These are phyloP conservation scores for Crocallis elinguaria DNA, from an alignment of 2,888 invertebrate genomes.

Conservation along the genomic window DNA sequence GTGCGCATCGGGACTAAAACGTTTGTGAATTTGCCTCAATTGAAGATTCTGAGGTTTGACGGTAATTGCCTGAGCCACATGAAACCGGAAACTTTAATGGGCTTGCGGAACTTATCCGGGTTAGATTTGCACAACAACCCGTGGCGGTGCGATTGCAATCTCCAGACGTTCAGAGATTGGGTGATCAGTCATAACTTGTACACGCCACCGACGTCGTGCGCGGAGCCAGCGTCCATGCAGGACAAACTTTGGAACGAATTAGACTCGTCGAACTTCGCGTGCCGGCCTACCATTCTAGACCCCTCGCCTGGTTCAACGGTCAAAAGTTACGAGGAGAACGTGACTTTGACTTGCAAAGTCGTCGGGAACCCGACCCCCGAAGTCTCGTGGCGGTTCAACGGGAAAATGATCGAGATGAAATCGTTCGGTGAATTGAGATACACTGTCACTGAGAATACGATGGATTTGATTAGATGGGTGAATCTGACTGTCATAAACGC, in stretches of 20 bases:
- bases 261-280: conserved; percentile 91
- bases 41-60: conserved; percentile 89
- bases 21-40: conserved; percentile 88
- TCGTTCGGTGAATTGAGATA: conserved; percentile 81
- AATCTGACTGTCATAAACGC: conserved; percentile 89
- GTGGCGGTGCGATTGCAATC: conserved; percentile 95
- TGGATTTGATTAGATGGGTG: conserved; percentile 84
- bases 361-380: conserved; percentile 91
- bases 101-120: conserved; percentile 88
- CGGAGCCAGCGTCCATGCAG: conserved; percentile 87
- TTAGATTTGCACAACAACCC: conserved; percentile 92
- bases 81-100: conserved; percentile 87
- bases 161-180: conserved; percentile 92
- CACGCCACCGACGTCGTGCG: conserved; percentile 90
- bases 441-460: conserved; percentile 69
- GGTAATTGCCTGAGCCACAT: conserved; percentile 91
- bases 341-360: conserved; percentile 91
- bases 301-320: conserved; percentile 85
- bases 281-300: conserved; percentile 90
- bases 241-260: conserved; percentile 91
- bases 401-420: conserved; percentile 83
- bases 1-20: conserved; percentile 88
- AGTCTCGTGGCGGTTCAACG: conserved; percentile 89
- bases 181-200: conserved; percentile 89
- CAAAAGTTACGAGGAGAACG: conserved; percentile 88